Evolutionary conservation across 2,113 vertebrate species (phyloP), one percentile per base, ranked within the genome.

Genomic region (Origma solitaria): DNA sequence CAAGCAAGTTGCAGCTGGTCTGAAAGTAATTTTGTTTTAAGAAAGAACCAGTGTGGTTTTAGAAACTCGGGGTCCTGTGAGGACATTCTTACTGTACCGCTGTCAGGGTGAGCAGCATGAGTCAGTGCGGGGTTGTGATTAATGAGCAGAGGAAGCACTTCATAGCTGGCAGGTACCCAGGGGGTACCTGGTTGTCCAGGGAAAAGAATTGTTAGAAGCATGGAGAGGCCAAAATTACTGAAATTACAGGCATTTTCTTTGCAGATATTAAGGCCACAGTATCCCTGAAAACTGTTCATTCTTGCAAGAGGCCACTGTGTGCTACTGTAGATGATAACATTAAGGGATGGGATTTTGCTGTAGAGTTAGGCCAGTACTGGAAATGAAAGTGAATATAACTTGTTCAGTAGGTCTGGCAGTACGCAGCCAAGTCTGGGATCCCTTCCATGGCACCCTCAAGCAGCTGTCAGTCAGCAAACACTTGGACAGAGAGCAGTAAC

Each of bases 281-380:
- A 62, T 65, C 47, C 49, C 51, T 0, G 0, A 45, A 58, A 81
- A 47, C 31, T 1, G 0, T 7, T 7, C 15, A 15, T 5, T 0
- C 28, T 22, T n/a, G 16, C 11, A 40, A 23, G 75, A 56, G 13
- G 44, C 35, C 51, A 6, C 30, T 30, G 33, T 28, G 15, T 71
- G 65, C 51, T 78, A 20, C 38, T 85, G 47, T 27, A 66, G 49
- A 4, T 76, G 53, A 40, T 4, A 10, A 17, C 53, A 35, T 38
- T 11, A 14, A 64, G 30, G 16, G n/a, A 21, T 37, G 35, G 22
- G 33, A 82, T 82, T 45, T 72, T 80, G 49, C 66, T 80, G 2
- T 12, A 28, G 58, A 28, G 35, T 70, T 57, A 64, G 44, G 24
- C 3, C 40, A 76, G 66, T 12, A 28, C 8, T 72, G 71, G 82